Base-by-base conservation (phyloP, 2,888 invertebrate species). In the Isoperla grammatica region DNA sequence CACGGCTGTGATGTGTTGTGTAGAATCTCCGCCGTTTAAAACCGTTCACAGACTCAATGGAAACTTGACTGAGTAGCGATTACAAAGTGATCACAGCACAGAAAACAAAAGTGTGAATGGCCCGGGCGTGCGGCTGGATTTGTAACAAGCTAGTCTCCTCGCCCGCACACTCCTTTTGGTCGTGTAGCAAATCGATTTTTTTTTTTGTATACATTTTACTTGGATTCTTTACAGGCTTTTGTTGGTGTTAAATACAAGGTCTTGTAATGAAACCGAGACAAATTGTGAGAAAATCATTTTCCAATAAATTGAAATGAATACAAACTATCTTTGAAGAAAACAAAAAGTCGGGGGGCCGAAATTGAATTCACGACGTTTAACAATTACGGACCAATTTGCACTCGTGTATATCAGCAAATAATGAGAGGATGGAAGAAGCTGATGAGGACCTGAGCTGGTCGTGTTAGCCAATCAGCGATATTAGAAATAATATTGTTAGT, bases 41-140 rank as follows among this genome's bases (percentile, higher is more conserved):
- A n/a, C n/a, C n/a, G n/a, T n/a, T n/a, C n/a, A n/a, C 43, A n/a
- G 20, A 56, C 15, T 43, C 17, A 56, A 45, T 45, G 22, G 22
- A 20, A 22, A 15, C 37, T n/a, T 53, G 23, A n/a, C n/a, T n/a
- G n/a, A n/a, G n/a, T n/a, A n/a, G 19, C 55, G 46, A 56, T 56
- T 60, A 60, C 60, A 40, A 56, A 56, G 56, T 60, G 35, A 55
- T 60, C 45, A n/a, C n/a, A n/a, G n/a, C 48, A 60, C 8, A 60
- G 55, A 56, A 50, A 60, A 60, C 60, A 60, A 60, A 55, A n/a
- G 48, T 13, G n/a, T 59, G 29, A 39, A 42, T 39, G 45, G 17
- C 2, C 19, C n/a, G 8, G 17, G 53, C 39, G 53, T 53, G 53
- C 19, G 40, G 39, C 39, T 15, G 35, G 29, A 29, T 49, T 29